A percentile compares a stretch with the other conserved stretches of the same genome.
Evolutionary conservation across 1,140 invertebrate species (phyloP).

Genomic region (Pseudomyrmex cubaensis): DNA sequence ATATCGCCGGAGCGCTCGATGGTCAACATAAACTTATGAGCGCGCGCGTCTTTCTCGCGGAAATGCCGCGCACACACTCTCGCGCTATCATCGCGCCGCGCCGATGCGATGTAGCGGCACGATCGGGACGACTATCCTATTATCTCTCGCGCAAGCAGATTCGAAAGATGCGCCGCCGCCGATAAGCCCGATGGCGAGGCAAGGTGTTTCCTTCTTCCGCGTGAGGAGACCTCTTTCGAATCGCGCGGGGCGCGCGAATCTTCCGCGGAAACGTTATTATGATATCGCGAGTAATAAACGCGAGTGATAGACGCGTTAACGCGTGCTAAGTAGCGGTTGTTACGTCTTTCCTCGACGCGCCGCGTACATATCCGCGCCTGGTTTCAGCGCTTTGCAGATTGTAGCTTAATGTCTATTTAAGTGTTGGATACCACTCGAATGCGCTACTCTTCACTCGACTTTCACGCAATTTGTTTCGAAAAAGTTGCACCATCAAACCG

Average conservation of each 20-base stretch:
- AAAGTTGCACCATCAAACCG: constrained; percentile 3
- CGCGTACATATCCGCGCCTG: not conserved
- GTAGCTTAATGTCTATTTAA: constrained; percentile 52
- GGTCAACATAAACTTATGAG: constrained; percentile 62
- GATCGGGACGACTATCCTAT: constrained; percentile 52
- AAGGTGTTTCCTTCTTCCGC: constrained; percentile 21
- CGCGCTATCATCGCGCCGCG: constrained; percentile 44
- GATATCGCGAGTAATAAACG: constrained; percentile 53
- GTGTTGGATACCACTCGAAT: not conserved
- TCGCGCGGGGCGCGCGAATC: not conserved
- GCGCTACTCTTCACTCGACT: constrained; percentile 10
- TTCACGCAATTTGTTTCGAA: constrained; percentile 1
- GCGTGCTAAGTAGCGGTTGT: constrained; percentile 57
- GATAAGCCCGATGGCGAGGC: constrained; percentile 47
- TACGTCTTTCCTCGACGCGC: constrained; percentile 21
- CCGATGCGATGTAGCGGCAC: constrained; percentile 42
- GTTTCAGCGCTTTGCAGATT: constrained; percentile 38
- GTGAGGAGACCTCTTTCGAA: not conserved
- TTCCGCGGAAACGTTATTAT: constrained; percentile 40
- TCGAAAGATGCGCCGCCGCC: constrained; percentile 47
- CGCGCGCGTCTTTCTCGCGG: constrained; percentile 26
- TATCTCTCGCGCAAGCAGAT: constrained; percentile 56
- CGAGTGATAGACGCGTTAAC: constrained; percentile 58
- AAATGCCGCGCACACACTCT: constrained; percentile 38
- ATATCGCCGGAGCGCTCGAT: constrained; percentile 58